Evolutionary conservation across 2,113 vertebrate genomes (phyloP).

Genomic region (Sphyrna mokarran): DNA sequence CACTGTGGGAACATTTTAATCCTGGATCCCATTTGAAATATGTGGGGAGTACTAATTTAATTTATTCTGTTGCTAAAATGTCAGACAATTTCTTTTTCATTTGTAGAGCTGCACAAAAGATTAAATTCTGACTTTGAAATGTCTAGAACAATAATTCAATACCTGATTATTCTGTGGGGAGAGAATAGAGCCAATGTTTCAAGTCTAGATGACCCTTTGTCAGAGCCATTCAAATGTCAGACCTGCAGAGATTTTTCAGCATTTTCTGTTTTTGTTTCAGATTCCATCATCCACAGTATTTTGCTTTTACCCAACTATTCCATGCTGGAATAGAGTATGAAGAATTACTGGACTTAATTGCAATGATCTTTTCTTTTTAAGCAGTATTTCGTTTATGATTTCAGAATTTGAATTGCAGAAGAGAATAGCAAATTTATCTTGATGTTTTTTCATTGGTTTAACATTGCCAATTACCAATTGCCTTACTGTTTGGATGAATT

Average conservation of each 20-base stretch:
- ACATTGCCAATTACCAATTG: neutral
- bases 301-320: neutral
- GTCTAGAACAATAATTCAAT: neutral
- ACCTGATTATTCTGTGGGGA: neutral
- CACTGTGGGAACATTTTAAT: neutral
- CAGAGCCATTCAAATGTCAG: too few species aligned
- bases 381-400: neutral
- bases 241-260: too few species aligned
- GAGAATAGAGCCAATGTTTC: too few species aligned
- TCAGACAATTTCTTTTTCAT: neutral
- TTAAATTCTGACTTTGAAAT: neutral
- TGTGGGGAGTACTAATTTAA: neutral
- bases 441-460: neutral
- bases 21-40: neutral
- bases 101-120: neutral
- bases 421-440: neutral
- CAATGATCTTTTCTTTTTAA: neutral
- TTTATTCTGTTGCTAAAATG: neutral
- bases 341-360: neutral
- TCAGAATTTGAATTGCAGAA: neutral
- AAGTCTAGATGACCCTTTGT: too few species aligned
- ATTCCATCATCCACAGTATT: too few species aligned
- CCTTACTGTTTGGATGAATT: neutral
- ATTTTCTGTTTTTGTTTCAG: too few species aligned
- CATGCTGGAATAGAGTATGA: neutral